Percentiles rank a stretch among this genome's conserved stretches.
Evolutionary conservation across 1,140 invertebrate species (phyloP).

Genomic region (Adelges cooleyi): DNA sequence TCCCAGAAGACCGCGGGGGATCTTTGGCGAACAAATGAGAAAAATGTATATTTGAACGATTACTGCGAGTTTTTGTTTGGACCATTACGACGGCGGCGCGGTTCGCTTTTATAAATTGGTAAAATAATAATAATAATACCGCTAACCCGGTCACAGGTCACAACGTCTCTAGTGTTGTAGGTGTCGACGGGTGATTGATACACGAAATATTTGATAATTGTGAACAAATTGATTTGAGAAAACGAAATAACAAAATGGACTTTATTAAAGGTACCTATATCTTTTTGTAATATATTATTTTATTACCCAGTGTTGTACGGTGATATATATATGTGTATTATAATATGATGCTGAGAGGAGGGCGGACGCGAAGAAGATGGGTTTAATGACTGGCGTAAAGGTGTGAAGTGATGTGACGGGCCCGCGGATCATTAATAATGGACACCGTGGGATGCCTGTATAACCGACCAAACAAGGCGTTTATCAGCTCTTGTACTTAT

Average conservation of each 20-base stretch:
- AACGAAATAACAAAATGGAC: not conserved
- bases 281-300: too few species aligned
- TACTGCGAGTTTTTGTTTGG: too few species aligned
- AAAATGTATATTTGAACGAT: too few species aligned
- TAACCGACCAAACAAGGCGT: conserved; percentile 24
- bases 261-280: too few species aligned
- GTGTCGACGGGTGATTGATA: conserved; percentile 3
- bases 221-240: conserved; percentile 18
- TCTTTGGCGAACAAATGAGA: too few species aligned
- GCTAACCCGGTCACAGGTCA: conserved; percentile 7
- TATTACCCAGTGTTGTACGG: too few species aligned
- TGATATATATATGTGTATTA: too few species aligned
- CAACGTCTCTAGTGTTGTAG: not conserved
- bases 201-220: conserved; percentile 8
- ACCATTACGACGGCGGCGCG: too few species aligned
- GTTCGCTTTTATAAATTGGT: not conserved
- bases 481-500: not conserved
- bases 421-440: conserved; percentile 22
- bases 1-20: too few species aligned
- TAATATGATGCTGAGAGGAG: too few species aligned
- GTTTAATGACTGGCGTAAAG: conserved; percentile 14
- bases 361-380: not conserved
- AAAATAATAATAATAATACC: not conserved
- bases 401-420: conserved; percentile 2
- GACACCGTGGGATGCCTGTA: conserved; percentile 21